Conservation (phyloP, 2,888 invertebrate genomes). For the Drosophila putrida region DNA sequence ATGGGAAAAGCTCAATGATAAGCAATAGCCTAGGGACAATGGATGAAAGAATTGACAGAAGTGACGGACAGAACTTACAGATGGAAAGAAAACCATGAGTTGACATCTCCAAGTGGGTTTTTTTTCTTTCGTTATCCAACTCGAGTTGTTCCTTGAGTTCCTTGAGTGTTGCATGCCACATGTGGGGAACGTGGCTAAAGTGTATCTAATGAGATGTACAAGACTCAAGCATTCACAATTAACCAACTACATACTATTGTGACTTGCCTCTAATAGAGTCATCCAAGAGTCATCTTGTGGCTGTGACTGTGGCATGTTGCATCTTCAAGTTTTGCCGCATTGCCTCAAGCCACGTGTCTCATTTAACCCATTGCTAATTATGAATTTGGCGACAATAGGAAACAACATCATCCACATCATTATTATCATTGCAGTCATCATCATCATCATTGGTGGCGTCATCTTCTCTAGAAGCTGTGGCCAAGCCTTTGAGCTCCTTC, state of each 20-base stretch:
- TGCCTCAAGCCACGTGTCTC: slow-evolving; percentile 53
- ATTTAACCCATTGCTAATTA: slow-evolving; percentile 66
- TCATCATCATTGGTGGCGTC: slow-evolving; percentile 29
- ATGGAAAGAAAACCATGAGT: slow-evolving; percentile 11
- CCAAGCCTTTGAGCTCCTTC: slow-evolving; percentile 54
- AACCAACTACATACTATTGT: slow-evolving; percentile 19
- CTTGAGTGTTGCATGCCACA: slow-evolving; percentile 18
- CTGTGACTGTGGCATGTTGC: slow-evolving; percentile 53
- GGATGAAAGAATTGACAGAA: slow-evolving; percentile 17
- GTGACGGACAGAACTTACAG: slow-evolving; percentile 22
- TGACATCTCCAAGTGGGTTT: slow-evolving; percentile 6
- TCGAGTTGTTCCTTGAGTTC: slow-evolving; percentile 2
- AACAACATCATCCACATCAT: slow-evolving; percentile 3
- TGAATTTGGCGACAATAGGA: slow-evolving; percentile 72
- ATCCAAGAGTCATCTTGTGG: slow-evolving; percentile 21
- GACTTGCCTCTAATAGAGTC: slow-evolving; percentile 35
- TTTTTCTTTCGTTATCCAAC: not conserved
- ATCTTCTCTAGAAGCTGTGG: slow-evolving; percentile 25
- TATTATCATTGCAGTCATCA: not conserved
- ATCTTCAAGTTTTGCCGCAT: slow-evolving; percentile 58
- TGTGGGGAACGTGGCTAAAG: slow-evolving; percentile 59
- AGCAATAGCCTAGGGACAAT: slow-evolving; percentile 33
- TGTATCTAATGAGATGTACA: slow-evolving; percentile 65
- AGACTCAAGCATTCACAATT: slow-evolving; percentile 19
- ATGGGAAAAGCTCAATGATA: slow-evolving; percentile 31